Evolutionary conservation across 2,797 vertebrate species (phyloP), one percentile per base, ranked within the genome.

Genomic region (Anabacerthia variegaticeps): DNA sequence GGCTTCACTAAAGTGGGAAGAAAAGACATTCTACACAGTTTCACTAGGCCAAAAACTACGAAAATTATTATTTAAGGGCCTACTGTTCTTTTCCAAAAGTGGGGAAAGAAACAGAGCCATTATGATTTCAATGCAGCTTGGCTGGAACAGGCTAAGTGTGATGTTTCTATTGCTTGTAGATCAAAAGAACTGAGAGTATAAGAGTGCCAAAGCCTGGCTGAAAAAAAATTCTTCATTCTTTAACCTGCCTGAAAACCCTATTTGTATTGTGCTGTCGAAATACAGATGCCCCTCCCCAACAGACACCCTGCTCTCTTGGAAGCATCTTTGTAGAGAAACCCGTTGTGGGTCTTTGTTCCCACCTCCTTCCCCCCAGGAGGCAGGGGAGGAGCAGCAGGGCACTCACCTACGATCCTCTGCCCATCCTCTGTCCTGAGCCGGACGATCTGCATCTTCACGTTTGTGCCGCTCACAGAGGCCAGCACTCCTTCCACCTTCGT

Each of bases 371-470:
- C n/a, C 7, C 54, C 6, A 39, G 39, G 39, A 14, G 39, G 39
- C 20, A 4, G 18, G 43, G 48, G 32, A 58, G 37, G 10, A 78
- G 41, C 49, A 68, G 48, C 13, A 15, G 15, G 4, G 24, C 39
- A 96, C 99, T 97, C 66, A 99, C 99, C 99, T 56, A 99, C 99
- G 43, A 99, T 99, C 95, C 99, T 98, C 94, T 99, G 99, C 32
- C 99, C 99, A 2, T 99, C 99, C 86, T 99, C 99, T 2, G 99
- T 99, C 95, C 99, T 97, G 19, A 99, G 98, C 14, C 99, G 99
- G 15, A 99, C 99, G 5, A 99, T 99, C 84, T 99, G 99, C 98
- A 99, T 99, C 93, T 99, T 99, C 23, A 99, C 99, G 10, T 99
- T 99, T 56, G 98, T 98, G 82, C 99, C 99, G 2, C 99, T 99